These are phyloP conservation scores for Flexamia atlantica DNA, from an alignment of 2,888 invertebrate genomes.

Conservation along the genomic window DNA sequence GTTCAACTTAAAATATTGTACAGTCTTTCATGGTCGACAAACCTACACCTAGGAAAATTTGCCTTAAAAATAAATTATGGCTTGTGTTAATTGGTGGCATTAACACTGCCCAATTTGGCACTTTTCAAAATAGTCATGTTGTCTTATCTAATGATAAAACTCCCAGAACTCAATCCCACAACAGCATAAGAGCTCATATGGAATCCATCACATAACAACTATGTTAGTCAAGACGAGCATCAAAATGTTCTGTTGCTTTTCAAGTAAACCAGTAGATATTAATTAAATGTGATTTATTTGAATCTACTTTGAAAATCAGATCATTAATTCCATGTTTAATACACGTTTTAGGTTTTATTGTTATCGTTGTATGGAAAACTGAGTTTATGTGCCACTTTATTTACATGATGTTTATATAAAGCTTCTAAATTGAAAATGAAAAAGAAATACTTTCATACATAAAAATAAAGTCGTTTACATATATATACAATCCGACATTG, in stretches of 20 bases:
- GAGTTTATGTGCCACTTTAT: no score
- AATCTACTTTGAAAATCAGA: not conserved
- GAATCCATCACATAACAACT: not conserved
- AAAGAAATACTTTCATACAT: not conserved
- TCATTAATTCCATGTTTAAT: no score
- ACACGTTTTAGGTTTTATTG: no score
- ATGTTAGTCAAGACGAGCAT: not conserved
- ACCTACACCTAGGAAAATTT: slow-evolving; percentile 26
- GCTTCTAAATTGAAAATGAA: no score
- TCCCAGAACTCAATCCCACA: not conserved
- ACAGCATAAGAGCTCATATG: not conserved
- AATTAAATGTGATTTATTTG: not conserved
- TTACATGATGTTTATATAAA: no score
- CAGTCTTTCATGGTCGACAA: slow-evolving; percentile 24
- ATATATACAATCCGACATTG: no score
- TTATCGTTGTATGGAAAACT: no score
- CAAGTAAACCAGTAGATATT: not conserved
- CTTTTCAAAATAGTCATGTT: not conserved
- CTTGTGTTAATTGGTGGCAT: slow-evolving; percentile 11
- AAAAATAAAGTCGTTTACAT: no score
- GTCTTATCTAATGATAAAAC: not conserved
- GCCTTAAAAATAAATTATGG: not conserved
- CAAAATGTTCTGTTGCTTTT: not conserved
- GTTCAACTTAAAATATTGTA: not conserved
- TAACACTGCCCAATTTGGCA: slow-evolving; percentile 14